Percentiles rank a stretch among this genome's conserved stretches.
These are phyloP conservation scores for Caenorhabditis sulstoni DNA, from an alignment of 2,888 invertebrate genomes.

Conservation along the genomic window DNA sequence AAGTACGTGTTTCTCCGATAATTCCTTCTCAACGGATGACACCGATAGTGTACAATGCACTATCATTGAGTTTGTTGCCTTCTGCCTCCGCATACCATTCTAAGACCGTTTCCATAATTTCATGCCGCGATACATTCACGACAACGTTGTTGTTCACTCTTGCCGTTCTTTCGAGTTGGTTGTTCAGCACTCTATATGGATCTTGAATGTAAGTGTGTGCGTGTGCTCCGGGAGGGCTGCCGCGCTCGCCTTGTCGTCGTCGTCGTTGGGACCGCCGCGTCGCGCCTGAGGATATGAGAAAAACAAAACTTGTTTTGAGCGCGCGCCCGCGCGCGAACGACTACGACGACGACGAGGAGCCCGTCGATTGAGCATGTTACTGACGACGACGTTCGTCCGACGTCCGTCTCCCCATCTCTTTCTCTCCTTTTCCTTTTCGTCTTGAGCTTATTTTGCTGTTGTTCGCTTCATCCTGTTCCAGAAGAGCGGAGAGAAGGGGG, in stretches of 20 bases:
- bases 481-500: neutral
- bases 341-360: constrained; percentile 43
- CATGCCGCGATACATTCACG: no score
- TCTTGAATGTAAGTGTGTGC: constrained; percentile 53
- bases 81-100: no score
- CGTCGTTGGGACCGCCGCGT: constrained; percentile 13
- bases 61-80: neutral
- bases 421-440: neutral
- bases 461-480: constrained; percentile 14
- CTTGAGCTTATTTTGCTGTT: constrained; percentile 29
- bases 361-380: constrained; percentile 60
- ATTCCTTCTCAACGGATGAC: neutral
- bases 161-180: constrained; percentile 5
- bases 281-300: constrained; percentile 54
- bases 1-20: neutral
- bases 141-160: constrained; percentile 35
- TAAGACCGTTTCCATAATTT: no score
- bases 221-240: constrained; percentile 31
- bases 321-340: constrained; percentile 37
- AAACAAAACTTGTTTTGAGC: constrained; percentile 59
- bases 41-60: neutral
- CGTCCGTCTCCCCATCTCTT: constrained; percentile 36
- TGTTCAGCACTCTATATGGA: constrained; percentile 53
- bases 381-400: constrained; percentile 58
- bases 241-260: neutral